Conservation (phyloP, 2,888 invertebrate species). For the Hecatera dysodea region DNA sequence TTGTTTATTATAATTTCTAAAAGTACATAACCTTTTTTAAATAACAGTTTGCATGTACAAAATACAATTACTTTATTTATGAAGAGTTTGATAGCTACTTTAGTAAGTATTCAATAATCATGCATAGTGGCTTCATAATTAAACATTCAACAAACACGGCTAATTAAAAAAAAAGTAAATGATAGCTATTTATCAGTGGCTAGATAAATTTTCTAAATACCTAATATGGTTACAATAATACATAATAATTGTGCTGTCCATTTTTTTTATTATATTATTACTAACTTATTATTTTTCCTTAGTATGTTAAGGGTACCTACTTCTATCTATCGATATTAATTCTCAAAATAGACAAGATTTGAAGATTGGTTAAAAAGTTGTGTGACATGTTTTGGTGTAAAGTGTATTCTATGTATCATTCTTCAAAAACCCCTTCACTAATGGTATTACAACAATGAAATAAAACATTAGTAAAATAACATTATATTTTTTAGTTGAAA, state of each 20-base stretch:
- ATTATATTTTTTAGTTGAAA: not conserved
- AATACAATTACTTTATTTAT: too few species aligned
- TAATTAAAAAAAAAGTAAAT: not conserved
- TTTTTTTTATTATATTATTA: too few species aligned
- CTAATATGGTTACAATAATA: too few species aligned
- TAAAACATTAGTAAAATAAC: not conserved
- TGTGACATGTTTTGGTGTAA: too few species aligned
- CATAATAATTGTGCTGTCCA: too few species aligned
- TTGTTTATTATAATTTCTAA: slow-evolving; percentile 35
- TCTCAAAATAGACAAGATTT: not conserved
- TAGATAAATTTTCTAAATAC: not conserved
- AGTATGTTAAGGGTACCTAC: too few species aligned
- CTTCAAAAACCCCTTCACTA: not conserved
- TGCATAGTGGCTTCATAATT: not conserved
- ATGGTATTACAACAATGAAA: not conserved
- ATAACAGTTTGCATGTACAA: too few species aligned
- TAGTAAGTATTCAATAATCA: not conserved
- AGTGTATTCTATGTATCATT: not conserved
- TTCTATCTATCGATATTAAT: not conserved
- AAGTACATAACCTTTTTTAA: not conserved
- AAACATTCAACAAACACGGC: not conserved
- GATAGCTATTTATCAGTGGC: not conserved
- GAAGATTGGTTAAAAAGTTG: too few species aligned
- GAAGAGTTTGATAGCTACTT: too few species aligned
- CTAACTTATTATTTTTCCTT: too few species aligned